phyloP scores from a whole-genome alignment of 2,113 vertebrate genomes.

The Siniperca chuatsi region DNA sequence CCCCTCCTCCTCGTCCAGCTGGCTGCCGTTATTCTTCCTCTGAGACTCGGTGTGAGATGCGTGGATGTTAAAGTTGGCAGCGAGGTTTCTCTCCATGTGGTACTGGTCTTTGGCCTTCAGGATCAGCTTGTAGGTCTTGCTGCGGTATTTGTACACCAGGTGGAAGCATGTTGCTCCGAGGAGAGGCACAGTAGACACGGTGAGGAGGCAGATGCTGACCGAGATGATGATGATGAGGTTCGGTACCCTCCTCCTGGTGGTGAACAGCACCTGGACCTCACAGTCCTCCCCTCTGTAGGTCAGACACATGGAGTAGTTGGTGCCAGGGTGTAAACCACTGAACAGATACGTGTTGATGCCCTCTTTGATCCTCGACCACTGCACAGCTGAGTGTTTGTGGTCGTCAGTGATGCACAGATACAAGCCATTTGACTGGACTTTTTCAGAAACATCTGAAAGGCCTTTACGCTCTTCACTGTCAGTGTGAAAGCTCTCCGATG shows the following conservation, averaged over 20 bases:
- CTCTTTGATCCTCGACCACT: constrained; percentile 93
- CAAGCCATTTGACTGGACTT: constrained; percentile 83
- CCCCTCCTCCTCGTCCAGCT: constrained; percentile 78
- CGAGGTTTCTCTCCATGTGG: constrained; percentile 91
- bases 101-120: constrained; percentile 91
- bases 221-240: constrained; percentile 95
- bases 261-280: constrained; percentile 94
- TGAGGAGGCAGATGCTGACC: constrained; percentile 93
- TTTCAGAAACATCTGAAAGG: constrained; percentile 57
- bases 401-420: constrained; percentile 89
- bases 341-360: constrained; percentile 93
- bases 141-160: constrained; percentile 93
- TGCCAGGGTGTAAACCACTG: constrained; percentile 88
- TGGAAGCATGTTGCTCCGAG: constrained; percentile 96
- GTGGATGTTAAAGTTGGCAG: constrained; percentile 87
- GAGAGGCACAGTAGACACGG: constrained; percentile 94
- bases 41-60: constrained; percentile 89
- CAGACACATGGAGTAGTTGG: constrained; percentile 96
- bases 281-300: constrained; percentile 90
- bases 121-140: constrained; percentile 95
- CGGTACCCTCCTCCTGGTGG: constrained; percentile 91
- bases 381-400: constrained; percentile 86
- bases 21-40: constrained; percentile 87
- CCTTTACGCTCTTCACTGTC: constrained; percentile 86
- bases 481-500: constrained; percentile 73